Percentiles rank a stretch among this genome's conserved stretches.
Evolutionary conservation across 2,888 invertebrate genomes (phyloP).

Genomic region (Perithous albicinctus): DNA sequence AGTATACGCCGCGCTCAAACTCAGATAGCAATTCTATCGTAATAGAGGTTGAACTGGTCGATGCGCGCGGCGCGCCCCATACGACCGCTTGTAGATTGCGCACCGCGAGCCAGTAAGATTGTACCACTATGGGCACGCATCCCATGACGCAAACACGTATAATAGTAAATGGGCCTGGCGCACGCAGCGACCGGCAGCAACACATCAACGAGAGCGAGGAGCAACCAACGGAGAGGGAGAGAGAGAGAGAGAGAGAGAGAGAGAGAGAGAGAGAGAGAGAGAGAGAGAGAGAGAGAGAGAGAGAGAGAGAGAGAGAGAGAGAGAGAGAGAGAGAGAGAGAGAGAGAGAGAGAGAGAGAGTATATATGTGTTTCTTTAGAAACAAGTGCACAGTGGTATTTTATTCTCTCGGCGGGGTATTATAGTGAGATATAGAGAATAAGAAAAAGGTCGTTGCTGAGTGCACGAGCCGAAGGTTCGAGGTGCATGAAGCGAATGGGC

Average conservation of each 20-base stretch:
- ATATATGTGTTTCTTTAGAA: slow-evolving; percentile 12
- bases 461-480: slow-evolving; percentile 27
- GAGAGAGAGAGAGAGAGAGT: background rate
- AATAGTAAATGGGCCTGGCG: slow-evolving; percentile 56
- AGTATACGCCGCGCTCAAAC: slow-evolving; percentile 22
- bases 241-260: too few relatives aligned
- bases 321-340: too few relatives aligned
- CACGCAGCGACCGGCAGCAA: slow-evolving; percentile 55
- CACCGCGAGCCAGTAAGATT: slow-evolving; percentile 50
- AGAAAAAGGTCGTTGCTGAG: slow-evolving; percentile 10
- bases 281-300: too few relatives aligned
- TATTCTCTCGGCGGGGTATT: slow-evolving; percentile 23
- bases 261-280: too few relatives aligned
- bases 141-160: slow-evolving; percentile 51
- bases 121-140: slow-evolving; percentile 59
- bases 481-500: background rate
- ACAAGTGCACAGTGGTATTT: slow-evolving; percentile 33
- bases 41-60: slow-evolving; percentile 49
- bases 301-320: too few relatives aligned
- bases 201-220: background rate
- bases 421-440: slow-evolving; percentile 10
- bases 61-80: slow-evolving; percentile 13
- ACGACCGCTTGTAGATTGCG: slow-evolving; percentile 38
- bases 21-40: slow-evolving; percentile 59
- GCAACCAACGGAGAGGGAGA: too few relatives aligned